These are phyloP conservation scores for Sciaenops ocellatus DNA, from an alignment of 2,797 vertebrate species.

Conservation along the genomic window DNA sequence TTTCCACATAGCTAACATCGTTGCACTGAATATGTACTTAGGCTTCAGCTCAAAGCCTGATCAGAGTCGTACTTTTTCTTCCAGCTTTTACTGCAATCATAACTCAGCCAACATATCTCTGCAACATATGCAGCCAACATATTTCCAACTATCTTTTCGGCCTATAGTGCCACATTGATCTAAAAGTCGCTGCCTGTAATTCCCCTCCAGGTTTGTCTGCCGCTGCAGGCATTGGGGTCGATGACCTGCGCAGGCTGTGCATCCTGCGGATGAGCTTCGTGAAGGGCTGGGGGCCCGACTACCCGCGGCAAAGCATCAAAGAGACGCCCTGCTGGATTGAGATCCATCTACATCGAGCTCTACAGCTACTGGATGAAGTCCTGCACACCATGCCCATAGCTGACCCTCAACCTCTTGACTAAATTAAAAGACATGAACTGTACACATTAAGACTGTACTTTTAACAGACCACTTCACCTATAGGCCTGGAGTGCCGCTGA, in stretches of 20 bases:
- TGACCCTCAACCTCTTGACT: slow-evolving; percentile 96
- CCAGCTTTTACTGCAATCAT: slow-evolving; percentile 22
- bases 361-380: slow-evolving; percentile 97
- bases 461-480: slow-evolving; percentile 58
- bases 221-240: slow-evolving; percentile 95
- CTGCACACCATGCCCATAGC: slow-evolving; percentile 99
- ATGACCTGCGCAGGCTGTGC: slow-evolving; percentile 95
- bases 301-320: slow-evolving; percentile 97
- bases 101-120: slow-evolving; percentile 1
- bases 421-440: slow-evolving; percentile 70
- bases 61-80: slow-evolving; percentile 11
- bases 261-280: slow-evolving; percentile 98
- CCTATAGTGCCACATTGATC: slow-evolving; percentile 27
- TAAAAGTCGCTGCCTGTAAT: slow-evolving; percentile 18
- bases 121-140: background rate
- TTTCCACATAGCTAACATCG: background rate
- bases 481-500: slow-evolving; percentile 32
- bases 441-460: slow-evolving; percentile 49
- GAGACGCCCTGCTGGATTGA: slow-evolving; percentile 99
- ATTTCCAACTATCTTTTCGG: slow-evolving; percentile 9
- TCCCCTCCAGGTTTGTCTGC: slow-evolving; percentile 91
- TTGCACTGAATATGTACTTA: background rate
- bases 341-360: slow-evolving; percentile 95
- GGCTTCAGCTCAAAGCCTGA: background rate
- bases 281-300: slow-evolving; percentile 98